These are phyloP conservation scores for Calyptomena viridis DNA, from an alignment of 2,113 vertebrate species.

Conservation along the genomic window DNA sequence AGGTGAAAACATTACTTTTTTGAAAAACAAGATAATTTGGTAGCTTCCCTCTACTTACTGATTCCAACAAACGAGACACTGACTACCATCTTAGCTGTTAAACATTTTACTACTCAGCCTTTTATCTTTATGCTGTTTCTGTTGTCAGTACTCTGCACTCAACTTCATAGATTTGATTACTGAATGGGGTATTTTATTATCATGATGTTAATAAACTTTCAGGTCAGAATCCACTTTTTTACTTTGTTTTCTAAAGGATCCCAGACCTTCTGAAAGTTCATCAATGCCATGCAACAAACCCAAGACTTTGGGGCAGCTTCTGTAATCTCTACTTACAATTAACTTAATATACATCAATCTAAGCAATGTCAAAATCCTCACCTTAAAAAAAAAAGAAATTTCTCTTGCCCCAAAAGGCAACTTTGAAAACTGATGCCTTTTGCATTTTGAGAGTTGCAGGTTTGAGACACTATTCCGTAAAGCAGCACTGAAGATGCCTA, in stretches of 20 bases:
- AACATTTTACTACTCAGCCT: not conserved
- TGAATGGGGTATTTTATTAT: not conserved
- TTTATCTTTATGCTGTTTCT: not conserved
- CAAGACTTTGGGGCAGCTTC: not conserved
- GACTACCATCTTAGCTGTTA: not conserved
- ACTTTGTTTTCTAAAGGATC: not conserved
- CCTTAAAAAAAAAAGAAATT: not conserved
- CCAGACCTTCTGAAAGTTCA: not conserved
- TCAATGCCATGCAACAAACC: not conserved
- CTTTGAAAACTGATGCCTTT: not conserved
- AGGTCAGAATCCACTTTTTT: not conserved
- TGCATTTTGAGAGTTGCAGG: not conserved
- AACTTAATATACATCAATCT: not conserved
- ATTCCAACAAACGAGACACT: constrained; percentile 26
- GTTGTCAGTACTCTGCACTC: not conserved
- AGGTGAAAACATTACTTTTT: constrained; percentile 45
- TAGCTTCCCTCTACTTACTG: not conserved
- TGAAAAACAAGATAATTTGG: constrained; percentile 36
- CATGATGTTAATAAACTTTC: not conserved
- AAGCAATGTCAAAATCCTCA: not conserved
- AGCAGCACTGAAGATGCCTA: not conserved
- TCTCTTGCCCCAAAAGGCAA: not conserved
- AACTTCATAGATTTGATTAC: not conserved
- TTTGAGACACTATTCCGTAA: not conserved
- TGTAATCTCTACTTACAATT: not conserved